A percentile compares a stretch with the other conserved stretches of the same genome.
These are phyloP conservation scores for Agelastica alni DNA, from an alignment of 2,888 invertebrate species.

Conservation along the genomic window DNA sequence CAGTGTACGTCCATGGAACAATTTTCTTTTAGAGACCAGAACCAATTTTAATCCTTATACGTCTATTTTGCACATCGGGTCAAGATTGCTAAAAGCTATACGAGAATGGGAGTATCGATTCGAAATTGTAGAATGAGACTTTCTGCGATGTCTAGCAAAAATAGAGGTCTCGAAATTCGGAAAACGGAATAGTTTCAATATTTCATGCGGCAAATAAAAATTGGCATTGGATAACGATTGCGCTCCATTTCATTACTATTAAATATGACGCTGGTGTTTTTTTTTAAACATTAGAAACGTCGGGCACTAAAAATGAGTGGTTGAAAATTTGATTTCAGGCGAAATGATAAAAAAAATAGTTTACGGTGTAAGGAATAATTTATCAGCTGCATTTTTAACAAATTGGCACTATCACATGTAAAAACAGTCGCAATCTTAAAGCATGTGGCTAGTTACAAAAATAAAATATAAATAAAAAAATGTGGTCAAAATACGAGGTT, in stretches of 20 bases:
- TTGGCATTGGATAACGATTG: constrained; percentile 1
- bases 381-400: too few relatives aligned
- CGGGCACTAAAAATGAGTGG: too few relatives aligned
- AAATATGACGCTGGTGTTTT: too few relatives aligned
- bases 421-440: too few relatives aligned
- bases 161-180: background rate
- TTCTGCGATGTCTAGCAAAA: constrained; percentile 8
- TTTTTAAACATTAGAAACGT: background rate
- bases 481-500: too few relatives aligned
- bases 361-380: too few relatives aligned
- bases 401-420: too few relatives aligned
- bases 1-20: background rate
- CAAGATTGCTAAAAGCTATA: constrained; percentile 8
- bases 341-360: background rate
- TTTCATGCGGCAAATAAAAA: constrained; percentile 8
- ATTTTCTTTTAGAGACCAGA: background rate
- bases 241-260: background rate
- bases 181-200: constrained; percentile 1
- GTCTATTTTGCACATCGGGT: constrained; percentile 13
- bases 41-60: background rate
- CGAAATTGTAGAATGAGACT: background rate
- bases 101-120: constrained; percentile 13
- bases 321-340: background rate
- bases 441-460: too few relatives aligned
- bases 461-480: too few relatives aligned